Base-by-base conservation (phyloP, 2,113 vertebrate species). In the Oryzias melastigma region DNA sequence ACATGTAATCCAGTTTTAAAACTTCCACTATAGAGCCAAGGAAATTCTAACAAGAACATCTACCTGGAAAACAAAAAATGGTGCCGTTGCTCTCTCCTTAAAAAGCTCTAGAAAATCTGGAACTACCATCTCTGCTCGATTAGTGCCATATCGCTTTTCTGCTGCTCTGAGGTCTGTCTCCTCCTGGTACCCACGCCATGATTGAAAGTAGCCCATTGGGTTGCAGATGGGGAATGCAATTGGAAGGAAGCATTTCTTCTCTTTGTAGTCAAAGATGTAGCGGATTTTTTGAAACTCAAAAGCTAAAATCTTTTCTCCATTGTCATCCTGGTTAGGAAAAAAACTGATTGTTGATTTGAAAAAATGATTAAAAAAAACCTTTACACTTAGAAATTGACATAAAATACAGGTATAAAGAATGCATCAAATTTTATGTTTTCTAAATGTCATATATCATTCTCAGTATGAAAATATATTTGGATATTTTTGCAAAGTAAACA, bases 21-120 rank as follows among this genome's bases (percentile, higher is more conserved):
- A 48, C 27, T 13, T 17, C 16, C 43, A 62, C 29, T 17, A 51
- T 15, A 50, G 50, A 62, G 57, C 6, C 14, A 14, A 6, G n/a
- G 14, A 40, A 53, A 41, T 18, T 17, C 7, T 5, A 22, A 62
- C 5, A 58, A 19, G 46, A 7, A 46, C 4, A 64, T 62, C 25
- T 52, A 98, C 96, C 95, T 98, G 96, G 72, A 98, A 98, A 58
- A 98, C 94, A 52, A 98, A 98, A 90, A 98, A 98, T 0, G 96
- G 96, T 4, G 96, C 96, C 0, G 96, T 98, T 53, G 96, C 96
- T 78, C 96, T 86, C 72, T 98, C 96, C 83, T 86, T 96, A 69
- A 98, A 98, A 15, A 98, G 93, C 68, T 96, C 95, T 15, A 96
- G 88, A 85, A 98, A 98, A 81, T 98, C 95, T 0, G 96, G 96